A percentile compares a stretch with the other conserved stretches of the same genome.
phyloP scores from a whole-genome alignment of 2,797 vertebrate species.

The Propithecus perrieri region DNA sequence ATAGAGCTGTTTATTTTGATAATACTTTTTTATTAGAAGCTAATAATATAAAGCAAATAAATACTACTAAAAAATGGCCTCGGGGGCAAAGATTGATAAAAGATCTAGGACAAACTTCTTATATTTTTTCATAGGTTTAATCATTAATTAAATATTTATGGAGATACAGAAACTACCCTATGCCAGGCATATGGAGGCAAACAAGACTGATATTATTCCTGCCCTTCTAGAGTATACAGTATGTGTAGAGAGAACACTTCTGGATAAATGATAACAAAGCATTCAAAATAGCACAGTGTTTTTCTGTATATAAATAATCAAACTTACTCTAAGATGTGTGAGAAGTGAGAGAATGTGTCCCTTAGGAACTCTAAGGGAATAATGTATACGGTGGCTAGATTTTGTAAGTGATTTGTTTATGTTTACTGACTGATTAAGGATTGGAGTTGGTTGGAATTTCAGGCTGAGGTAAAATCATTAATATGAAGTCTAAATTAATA shows the following conservation, averaged over 20 bases:
- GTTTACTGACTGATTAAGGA: neutral
- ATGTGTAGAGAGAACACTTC: neutral
- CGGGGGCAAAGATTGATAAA: neutral
- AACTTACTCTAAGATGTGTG: neutral
- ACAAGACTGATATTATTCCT: neutral
- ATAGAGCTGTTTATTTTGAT: neutral
- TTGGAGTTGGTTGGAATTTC: neutral
- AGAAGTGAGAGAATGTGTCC: neutral
- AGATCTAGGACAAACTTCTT: neutral
- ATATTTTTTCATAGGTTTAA: neutral
- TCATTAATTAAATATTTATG: neutral
- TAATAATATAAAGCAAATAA: neutral
- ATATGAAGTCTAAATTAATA: neutral
- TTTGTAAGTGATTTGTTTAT: neutral
- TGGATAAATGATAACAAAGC: neutral
- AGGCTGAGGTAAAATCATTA: neutral
- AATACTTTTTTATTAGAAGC: neutral
- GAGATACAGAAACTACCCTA: accelerated
- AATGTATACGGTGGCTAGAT: neutral
- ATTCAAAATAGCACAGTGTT: neutral
- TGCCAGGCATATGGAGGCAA: neutral
- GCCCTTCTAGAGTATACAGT: neutral
- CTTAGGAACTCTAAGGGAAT: neutral
- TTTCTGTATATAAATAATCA: too few relatives aligned
- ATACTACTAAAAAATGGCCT: neutral